phyloP scores from a whole-genome alignment of 1,140 invertebrate species.

The Fopius arisanus region DNA sequence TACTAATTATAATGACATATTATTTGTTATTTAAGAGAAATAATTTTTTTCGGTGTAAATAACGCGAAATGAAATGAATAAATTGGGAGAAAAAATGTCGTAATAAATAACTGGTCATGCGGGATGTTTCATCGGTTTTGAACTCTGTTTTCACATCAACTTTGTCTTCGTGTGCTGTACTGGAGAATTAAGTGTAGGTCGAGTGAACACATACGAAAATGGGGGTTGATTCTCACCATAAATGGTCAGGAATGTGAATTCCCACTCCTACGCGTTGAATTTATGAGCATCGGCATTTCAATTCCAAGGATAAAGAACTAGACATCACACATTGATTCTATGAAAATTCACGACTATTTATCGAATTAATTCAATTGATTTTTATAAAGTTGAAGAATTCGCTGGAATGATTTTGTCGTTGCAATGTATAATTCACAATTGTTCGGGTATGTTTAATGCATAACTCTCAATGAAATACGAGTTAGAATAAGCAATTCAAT shows the following conservation, averaged over 20 bases:
- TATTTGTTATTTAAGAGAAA: too few species aligned
- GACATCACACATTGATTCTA: too few species aligned
- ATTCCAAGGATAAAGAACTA: slow-evolving; percentile 42
- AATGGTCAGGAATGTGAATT: slow-evolving; percentile 61
- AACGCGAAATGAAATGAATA: neutral
- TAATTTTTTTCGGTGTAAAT: neutral
- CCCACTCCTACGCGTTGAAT: slow-evolving; percentile 38
- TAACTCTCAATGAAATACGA: slow-evolving; percentile 36
- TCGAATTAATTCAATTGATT: too few species aligned
- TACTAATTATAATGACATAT: too few species aligned
- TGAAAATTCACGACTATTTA: too few species aligned
- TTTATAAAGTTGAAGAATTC: too few species aligned
- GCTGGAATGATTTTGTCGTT: neutral
- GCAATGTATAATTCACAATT: slow-evolving; percentile 62
- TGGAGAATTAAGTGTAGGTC: slow-evolving; percentile 34
- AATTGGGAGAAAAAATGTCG: neutral
- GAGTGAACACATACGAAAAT: slow-evolving; percentile 34
- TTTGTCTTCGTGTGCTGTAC: slow-evolving; percentile 20
- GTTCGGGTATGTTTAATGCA: slow-evolving; percentile 60
- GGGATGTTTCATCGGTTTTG: neutral
- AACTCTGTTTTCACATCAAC: slow-evolving; percentile 8
- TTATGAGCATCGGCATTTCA: neutral
- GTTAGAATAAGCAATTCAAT: slow-evolving; percentile 51
- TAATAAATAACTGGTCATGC: slow-evolving; percentile 8
- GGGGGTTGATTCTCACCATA: slow-evolving; percentile 49